Evolutionary conservation across 2,888 invertebrate genomes (phyloP).

Genomic region (Hypselothyrea guttata): DNA sequence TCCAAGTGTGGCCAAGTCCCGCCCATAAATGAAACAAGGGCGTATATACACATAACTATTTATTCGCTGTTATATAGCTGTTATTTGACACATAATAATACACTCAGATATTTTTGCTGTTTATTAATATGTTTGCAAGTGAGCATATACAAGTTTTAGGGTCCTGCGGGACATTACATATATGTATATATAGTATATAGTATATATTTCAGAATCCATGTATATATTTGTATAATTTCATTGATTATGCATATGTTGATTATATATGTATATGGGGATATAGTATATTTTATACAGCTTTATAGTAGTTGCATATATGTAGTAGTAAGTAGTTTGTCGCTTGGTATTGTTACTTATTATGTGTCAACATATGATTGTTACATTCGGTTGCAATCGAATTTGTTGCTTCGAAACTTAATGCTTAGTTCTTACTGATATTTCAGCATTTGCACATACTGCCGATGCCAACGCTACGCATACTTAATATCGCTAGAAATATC

Average conservation of each 20-base stretch:
- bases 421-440: slow-evolving; percentile 12
- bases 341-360: slow-evolving; percentile 47
- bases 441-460: too few species aligned
- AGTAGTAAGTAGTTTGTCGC: slow-evolving; percentile 9
- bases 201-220: slow-evolving; percentile 18
- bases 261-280: slow-evolving; percentile 21
- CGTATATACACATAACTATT: slow-evolving; percentile 64
- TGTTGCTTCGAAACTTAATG: slow-evolving; percentile 21
- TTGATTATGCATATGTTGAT: slow-evolving; percentile 1
- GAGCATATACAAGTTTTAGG: slow-evolving; percentile 26
- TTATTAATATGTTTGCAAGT: too few species aligned
- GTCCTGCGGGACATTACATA: slow-evolving; percentile 30
- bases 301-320: too few species aligned
- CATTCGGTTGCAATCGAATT: slow-evolving; percentile 65
- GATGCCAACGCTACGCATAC: slow-evolving; percentile 30
- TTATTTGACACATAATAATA: too few species aligned
- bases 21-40: slow-evolving; percentile 5
- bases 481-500: slow-evolving; percentile 8
- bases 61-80: slow-evolving; percentile 52
- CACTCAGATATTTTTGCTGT: too few species aligned
- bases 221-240: slow-evolving; percentile 12
- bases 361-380: slow-evolving; percentile 72
- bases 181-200: slow-evolving; percentile 17
- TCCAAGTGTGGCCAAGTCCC: too few species aligned
- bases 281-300: slow-evolving; percentile 17